Base-by-base conservation (phyloP, 2,888 invertebrate species). In the Lasioglossum zephyrum region DNA sequence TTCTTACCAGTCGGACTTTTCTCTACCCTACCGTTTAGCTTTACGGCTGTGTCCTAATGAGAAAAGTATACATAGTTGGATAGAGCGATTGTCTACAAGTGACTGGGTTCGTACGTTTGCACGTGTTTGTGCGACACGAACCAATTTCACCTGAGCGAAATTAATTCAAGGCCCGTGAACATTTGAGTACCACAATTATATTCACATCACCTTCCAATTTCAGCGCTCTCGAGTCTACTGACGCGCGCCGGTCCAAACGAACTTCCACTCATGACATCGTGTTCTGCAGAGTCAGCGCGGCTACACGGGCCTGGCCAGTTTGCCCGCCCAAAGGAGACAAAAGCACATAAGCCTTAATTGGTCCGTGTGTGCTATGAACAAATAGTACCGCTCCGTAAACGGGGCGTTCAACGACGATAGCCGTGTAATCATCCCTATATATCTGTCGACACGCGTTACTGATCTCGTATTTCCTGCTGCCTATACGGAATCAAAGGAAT, bases 301-400 rank as follows among this genome's bases (percentile, higher is more conserved):
- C 70, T 80, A 69, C 39, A 72, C 72, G 73, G 73, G 87, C 41
- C 53, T 53, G 60, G 77, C 82, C 79, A 83, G 88, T 88, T 89
- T 88, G 84, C 85, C 73, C 81, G 82, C 49, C 81, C 81, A 60
- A 85, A 89, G 84, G 88, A 87, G 88, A 88, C 87, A 88, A 89
- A 89, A 88, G 87, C 88, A 85, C 85, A 88, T 88, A 89, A 85
- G 85, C 87, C 88, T 88, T 88, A 89, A 89, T 89, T 81, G 87
- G 79, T 77, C 81, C 76, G 79, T 88, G 86, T 86, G 81, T 87
- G 81, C 87, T 22, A 60, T 66, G 73, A 81, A 73, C 87, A 89
- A 89, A 88, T 88, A 89, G 83, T 89, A 87, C 81, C 88, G 75
- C 81, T 81, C 73, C 78, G 87, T 81, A 85, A 87, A 85, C 77